Evolutionary conservation across 2,888 invertebrate species (phyloP), one percentile per base, ranked within the genome.

Genomic region (Rhyacophila evoluta): DNA sequence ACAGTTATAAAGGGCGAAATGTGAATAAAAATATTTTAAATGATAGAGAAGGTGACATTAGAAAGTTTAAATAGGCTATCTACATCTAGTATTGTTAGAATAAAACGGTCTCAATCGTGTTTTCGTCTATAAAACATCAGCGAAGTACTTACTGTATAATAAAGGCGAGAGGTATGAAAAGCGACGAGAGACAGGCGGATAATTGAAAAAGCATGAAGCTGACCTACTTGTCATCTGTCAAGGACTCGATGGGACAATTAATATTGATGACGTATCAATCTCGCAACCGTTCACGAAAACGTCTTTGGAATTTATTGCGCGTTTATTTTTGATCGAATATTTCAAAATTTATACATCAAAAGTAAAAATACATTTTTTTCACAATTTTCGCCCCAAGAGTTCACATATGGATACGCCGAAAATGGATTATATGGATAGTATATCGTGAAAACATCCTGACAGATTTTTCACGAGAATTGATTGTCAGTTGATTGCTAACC

Each of bases 151-250:
- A 55, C 55, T 55, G 25, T 55, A 55, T 55, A 5, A n/a, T 19
- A 4, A 19, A 19, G 15, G 10, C 55, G 25, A 55, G 25, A 25
- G 55, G 55, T 19, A 55, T 19, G 10, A 25, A 25, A 25, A 25
- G 55, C 15, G 55, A 55, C 55, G 15, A 15, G 39, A 5, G 39
- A 25, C 55, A 55, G 25, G 55, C 55, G 55, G 19, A 55, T 55
- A 55, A 55, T 55, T 55, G 19, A 55, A 55, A 1, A 55, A 25
- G 19, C 19, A 55, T 8, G 55, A 55, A 15, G 55, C 19, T 55
- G 25, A 55, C 55, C 55, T 10, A 55, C 55, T 55, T 55, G 55
- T 55, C 55, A 55, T 55, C 55, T 25, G 55, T 55, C 55, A 55
- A 55, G 55, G 55, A 55, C 55, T 55, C 55, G 19, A 55, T 55